Conservation (phyloP, 2,113 vertebrate species). For the Hydrolagus affinis region DNA sequence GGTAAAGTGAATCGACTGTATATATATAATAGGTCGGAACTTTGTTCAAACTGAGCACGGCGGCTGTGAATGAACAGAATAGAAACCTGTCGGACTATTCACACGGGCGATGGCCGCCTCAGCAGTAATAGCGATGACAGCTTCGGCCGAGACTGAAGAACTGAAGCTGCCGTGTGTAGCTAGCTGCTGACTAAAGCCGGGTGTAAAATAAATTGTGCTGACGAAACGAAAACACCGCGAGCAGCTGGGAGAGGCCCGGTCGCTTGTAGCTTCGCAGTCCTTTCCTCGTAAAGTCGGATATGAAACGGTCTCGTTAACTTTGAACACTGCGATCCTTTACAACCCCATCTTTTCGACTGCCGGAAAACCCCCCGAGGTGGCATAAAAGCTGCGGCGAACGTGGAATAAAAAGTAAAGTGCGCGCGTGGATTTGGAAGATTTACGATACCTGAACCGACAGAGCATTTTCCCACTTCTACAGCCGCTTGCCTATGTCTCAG, state of each 20-base stretch:
- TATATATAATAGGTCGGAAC: no score
- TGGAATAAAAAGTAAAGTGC: not conserved
- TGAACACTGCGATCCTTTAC: not conserved
- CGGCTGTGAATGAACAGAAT: no score
- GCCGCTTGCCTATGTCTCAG: not conserved
- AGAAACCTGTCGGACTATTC: no score
- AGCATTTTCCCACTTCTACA: not conserved
- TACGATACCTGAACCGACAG: not conserved
- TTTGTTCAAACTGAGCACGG: no score
- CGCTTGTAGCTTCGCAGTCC: not conserved
- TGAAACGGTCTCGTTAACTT: conserved; percentile 13
- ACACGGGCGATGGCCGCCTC: no score
- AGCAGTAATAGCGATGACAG: no score
- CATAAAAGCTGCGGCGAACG: not conserved
- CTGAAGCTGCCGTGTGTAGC: not conserved
- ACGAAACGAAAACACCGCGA: not conserved
- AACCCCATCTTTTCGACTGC: not conserved
- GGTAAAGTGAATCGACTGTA: no score
- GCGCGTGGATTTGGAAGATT: not conserved
- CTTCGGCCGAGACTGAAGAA: not conserved
- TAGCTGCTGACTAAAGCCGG: not conserved
- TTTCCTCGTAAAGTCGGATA: not conserved
- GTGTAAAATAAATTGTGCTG: not conserved
- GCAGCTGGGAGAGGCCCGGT: no score
- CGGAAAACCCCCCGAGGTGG: not conserved